These are phyloP conservation scores for Chelon auratus DNA, from an alignment of 2,797 vertebrate species.

Conservation along the genomic window DNA sequence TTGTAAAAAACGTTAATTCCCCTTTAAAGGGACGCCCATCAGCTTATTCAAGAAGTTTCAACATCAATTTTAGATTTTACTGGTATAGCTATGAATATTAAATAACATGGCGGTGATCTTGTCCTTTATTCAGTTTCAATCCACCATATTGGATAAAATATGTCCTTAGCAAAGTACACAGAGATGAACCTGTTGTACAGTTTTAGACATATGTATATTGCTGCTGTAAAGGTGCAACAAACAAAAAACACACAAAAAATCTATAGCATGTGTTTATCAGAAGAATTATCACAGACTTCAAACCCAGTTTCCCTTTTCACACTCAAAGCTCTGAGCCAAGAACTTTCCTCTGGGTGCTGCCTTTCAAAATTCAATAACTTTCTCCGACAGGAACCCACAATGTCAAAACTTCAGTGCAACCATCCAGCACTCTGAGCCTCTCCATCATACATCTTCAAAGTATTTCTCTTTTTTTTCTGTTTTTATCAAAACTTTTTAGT, in stretches of 20 bases:
- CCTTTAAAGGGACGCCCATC: too few species aligned
- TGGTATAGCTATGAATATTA: too few species aligned
- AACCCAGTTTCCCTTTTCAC: slow-evolving; percentile 7
- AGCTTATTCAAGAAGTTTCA: too few species aligned
- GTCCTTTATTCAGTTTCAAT: too few species aligned
- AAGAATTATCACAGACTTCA: background rate
- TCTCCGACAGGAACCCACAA: slow-evolving; percentile 27
- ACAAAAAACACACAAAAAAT: background rate
- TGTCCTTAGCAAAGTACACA: too few species aligned
- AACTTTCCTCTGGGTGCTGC: slow-evolving; percentile 36
- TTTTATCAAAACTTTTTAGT: slow-evolving; percentile 14
- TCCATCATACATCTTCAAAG: slow-evolving; percentile 21
- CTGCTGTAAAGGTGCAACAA: background rate
- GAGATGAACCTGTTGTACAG: too few species aligned
- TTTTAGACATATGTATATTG: too few species aligned
- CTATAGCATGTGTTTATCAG: slow-evolving; percentile 1
- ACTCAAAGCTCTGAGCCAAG: slow-evolving; percentile 5
- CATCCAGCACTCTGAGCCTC: slow-evolving; percentile 23
- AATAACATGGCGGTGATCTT: too few species aligned
- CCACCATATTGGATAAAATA: too few species aligned
- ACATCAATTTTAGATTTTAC: too few species aligned
- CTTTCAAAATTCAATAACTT: slow-evolving; percentile 46
- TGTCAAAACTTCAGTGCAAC: slow-evolving; percentile 39
- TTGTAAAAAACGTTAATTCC: too few species aligned
- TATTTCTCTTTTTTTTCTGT: background rate